A percentile compares a stretch with the other conserved stretches of the same genome.
These are phyloP conservation scores for Drosophila peninsularis DNA, from an alignment of 2,888 invertebrate species.

Conservation along the genomic window DNA sequence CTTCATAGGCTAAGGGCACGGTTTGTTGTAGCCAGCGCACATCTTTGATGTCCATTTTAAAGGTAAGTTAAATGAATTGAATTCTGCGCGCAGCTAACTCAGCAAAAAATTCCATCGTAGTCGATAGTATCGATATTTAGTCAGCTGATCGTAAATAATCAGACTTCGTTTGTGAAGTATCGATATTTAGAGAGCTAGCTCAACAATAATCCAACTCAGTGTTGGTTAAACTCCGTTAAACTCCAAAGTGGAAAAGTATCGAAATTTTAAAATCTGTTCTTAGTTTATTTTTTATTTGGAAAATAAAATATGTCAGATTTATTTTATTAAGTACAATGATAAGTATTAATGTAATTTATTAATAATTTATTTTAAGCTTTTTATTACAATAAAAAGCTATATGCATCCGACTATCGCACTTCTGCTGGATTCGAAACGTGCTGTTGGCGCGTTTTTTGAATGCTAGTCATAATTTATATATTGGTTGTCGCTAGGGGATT, in stretches of 20 bases:
- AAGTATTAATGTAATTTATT: not conserved
- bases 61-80: not conserved
- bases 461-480: not conserved
- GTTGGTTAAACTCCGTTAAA: too few species aligned
- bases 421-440: not conserved
- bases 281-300: not conserved
- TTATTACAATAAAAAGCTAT: not conserved
- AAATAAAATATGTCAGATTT: not conserved
- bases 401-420: not conserved
- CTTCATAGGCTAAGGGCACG: constrained; percentile 15
- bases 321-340: not conserved
- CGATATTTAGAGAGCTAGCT: not conserved
- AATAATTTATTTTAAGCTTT: not conserved
- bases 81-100: constrained; percentile 1
- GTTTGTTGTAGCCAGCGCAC: constrained; percentile 22
- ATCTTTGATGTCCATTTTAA: constrained; percentile 23
- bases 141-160: not conserved
- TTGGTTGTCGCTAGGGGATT: constrained; percentile 1
- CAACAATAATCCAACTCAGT: too few species aligned
- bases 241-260: too few species aligned
- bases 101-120: not conserved
- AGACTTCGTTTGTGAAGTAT: not conserved
- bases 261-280: too few species aligned
- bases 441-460: not conserved
- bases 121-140: constrained; percentile 12